These are phyloP conservation scores for Apis cerana DNA, from an alignment of 1,140 invertebrate genomes.

Conservation along the genomic window DNA sequence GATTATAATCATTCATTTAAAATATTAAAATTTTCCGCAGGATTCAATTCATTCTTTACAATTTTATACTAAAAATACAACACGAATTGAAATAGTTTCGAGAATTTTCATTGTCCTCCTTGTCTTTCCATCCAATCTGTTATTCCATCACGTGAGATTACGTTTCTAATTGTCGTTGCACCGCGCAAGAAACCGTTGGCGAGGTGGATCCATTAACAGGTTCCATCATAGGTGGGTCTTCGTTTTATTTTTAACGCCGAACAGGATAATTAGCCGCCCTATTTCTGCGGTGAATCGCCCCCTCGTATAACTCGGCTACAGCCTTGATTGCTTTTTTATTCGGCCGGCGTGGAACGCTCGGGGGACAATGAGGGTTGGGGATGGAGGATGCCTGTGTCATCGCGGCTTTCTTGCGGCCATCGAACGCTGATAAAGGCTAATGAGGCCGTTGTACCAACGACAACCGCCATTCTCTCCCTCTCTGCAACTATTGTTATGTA, in stretches of 20 bases:
- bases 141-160: background rate
- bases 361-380: conserved; percentile 1
- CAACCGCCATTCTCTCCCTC: background rate
- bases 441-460: background rate
- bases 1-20: too few species aligned
- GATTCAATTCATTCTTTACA: too few species aligned
- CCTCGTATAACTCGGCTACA: background rate
- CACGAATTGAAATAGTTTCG: too few species aligned
- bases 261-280: conserved; percentile 2
- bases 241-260: background rate
- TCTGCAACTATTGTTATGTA: conserved; percentile 17
- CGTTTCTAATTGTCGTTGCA: background rate
- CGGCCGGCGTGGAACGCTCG: background rate
- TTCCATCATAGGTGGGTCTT: background rate
- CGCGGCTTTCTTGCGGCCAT: conserved; percentile 10
- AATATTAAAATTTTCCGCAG: too few species aligned
- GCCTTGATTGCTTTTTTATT: conserved; percentile 2
- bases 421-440: conserved; percentile 18
- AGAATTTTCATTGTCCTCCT: too few species aligned
- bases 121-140: too few species aligned
- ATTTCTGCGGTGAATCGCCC: background rate
- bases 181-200: background rate
- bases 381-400: background rate
- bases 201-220: background rate
- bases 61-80: too few species aligned